Evolutionary conservation across 2,797 vertebrate genomes (phyloP).

Genomic region (Gorsachius magnificus): DNA sequence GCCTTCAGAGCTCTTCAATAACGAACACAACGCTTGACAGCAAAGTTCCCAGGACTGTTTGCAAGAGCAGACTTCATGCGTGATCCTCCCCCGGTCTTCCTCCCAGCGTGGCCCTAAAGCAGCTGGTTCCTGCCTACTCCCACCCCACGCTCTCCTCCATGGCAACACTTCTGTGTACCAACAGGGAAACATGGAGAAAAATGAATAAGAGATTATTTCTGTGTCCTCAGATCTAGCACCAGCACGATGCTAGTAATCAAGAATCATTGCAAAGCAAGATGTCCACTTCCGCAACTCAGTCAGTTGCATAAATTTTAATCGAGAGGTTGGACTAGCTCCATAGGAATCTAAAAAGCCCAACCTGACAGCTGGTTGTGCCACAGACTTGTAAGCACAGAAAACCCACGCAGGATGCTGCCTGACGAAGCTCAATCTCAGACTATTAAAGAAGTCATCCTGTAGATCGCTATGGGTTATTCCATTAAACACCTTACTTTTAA

Average conservation of each 20-base stretch:
- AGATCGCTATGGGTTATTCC: not conserved
- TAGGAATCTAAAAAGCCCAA: not conserved
- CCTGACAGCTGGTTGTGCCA: not conserved
- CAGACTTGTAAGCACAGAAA: not conserved
- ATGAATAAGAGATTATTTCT: not conserved
- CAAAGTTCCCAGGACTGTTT: not conserved
- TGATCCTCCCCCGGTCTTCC: not conserved
- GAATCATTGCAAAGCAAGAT: not conserved
- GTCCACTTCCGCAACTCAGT: not conserved
- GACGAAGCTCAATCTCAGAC: not conserved
- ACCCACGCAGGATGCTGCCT: not conserved
- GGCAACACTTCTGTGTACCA: slow-evolving; percentile 14
- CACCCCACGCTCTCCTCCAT: slow-evolving; percentile 45
- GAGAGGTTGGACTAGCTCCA: not conserved
- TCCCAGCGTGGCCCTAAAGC: not conserved
- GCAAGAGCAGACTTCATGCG: not conserved
- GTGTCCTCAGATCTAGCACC: not conserved
- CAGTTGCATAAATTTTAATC: not conserved
- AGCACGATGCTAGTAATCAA: not conserved
- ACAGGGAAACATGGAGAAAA: not conserved
- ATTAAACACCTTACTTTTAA: not conserved
- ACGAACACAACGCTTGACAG: not conserved
- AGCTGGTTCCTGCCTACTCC: slow-evolving; percentile 42
- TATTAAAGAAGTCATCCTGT: not conserved
- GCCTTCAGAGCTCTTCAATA: not conserved